Evolutionary conservation across 2,797 vertebrate species (phyloP), one percentile per base, ranked within the genome.

Genomic region (Crenichthys baileyi): DNA sequence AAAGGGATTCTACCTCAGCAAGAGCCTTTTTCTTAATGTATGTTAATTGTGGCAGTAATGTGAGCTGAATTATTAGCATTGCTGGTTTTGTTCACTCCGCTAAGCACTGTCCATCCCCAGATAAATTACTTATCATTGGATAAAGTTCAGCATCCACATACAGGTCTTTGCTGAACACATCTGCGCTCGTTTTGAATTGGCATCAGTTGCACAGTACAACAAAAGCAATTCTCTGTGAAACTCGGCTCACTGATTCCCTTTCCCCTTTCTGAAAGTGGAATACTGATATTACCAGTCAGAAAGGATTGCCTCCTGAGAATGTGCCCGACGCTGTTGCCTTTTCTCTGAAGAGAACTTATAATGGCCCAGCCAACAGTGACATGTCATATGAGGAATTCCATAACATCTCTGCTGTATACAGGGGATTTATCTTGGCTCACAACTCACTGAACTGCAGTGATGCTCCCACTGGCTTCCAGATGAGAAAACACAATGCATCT

Each of bases 381-480:
- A 78, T 53, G 50, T 85, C 53, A 74, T 29, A 72, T 72, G 68
- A 79, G 79, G 60, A 73, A 41, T 82, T 80, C 79, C 67, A 73
- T 79, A 81, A 77, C 50, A n/a, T 79, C 82, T 68, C 72, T 58
- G 51, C 58, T 79, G 63, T 75, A 80, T 71, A 44, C 51, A 29
- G 70, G 72, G 39, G 82, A 70, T 85, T 84, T 0, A 78, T 78
- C 81, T 81, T 55, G 75, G n/a, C 85, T 80, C 76, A 78, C 77
- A 53, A 63, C 67, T 72, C 65, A 72, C 77, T 72, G 72, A 79
- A 73, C 72, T 36, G 77, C 11, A 29, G 71, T 8, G 46, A 71
- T 11, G 39, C 68, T 77, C 22, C 78, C 31, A 65, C 1, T 12
- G 46, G 61, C 71, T 75, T 73, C 72, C 48, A 1, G 68, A 41